Evolutionary conservation across 2,888 invertebrate species (phyloP), one percentile per base, ranked within the genome.

Genomic region (Cephus rjabovi): DNA sequence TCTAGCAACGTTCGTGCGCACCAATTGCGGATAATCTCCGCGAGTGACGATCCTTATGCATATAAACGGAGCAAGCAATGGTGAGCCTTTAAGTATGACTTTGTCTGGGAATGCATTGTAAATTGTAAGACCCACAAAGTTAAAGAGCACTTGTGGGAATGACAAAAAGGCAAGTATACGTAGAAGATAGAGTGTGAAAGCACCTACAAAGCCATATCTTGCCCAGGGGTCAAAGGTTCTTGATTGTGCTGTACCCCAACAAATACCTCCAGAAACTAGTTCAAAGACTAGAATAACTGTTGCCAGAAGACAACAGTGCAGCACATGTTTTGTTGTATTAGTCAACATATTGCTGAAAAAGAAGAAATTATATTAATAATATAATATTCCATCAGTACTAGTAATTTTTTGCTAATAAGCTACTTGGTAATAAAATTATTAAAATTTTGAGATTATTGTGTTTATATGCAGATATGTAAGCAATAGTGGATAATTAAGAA

Each of bases 51-150:
- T 95, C 83, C 98, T 94, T 85, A 99, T 96, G 91, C 98, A 98
- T 79, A 99, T 96, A 91, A 98, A 98, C 4, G 98, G 98, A 75
- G 98, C 98, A 82, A 98, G 92, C 68, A 98, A 92, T 3, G 98
- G 98, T 11, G 98, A 97, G 31, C 98, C 97, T 92, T 97, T 97
- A 68, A 97, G 92, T 83, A 95, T 93, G 4, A 98, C 96, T 92
- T 97, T 97, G 85, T 98, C 98, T 76, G 98, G 97, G 91, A 99
- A 99, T 83, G 98, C 97, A 93, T 98, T 98, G 92, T 97, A 98
- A 84, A 97, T 93, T 79, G 96, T 94, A 81, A 98, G 92, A 74
- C 98, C 98, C 83, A 96, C 93, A 92, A 97, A 97, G 91, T 97
- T 97, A 91, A 97, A 97, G 76, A 98, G 88, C 83, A 97, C 97